phyloP scores from a whole-genome alignment of 2,113 vertebrate species.

The Nycticebus coucang region DNA sequence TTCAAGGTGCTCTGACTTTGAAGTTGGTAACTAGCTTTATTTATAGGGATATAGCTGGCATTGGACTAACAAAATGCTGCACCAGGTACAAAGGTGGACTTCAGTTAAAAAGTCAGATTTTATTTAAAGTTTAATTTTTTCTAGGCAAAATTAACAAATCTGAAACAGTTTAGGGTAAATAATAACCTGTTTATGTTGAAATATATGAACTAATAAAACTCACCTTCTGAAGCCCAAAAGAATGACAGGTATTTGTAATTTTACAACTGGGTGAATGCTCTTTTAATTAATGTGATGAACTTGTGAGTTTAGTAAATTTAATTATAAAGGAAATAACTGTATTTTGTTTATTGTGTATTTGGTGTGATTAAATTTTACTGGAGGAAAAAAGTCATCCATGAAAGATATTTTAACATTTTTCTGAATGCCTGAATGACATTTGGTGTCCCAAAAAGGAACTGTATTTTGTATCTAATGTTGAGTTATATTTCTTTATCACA shows the following conservation, averaged over 20 bases:
- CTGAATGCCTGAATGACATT: slow-evolving; percentile 77
- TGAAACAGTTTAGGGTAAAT: slow-evolving; percentile 47
- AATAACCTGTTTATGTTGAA: slow-evolving; percentile 44
- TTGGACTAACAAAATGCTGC: slow-evolving; percentile 62
- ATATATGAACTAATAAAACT: slow-evolving; percentile 66
- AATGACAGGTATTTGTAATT: slow-evolving; percentile 73
- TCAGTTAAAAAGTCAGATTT: slow-evolving; percentile 71
- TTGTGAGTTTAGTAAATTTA: slow-evolving; percentile 71
- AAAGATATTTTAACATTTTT: slow-evolving; percentile 83
- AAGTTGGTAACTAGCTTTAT: slow-evolving; percentile 64
- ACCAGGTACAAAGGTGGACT: slow-evolving; percentile 9
- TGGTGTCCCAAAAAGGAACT: slow-evolving; percentile 62
- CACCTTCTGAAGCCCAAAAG: slow-evolving; percentile 57
- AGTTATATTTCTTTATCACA: slow-evolving; percentile 73
- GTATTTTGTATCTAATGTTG: slow-evolving; percentile 73
- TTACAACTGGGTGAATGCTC: slow-evolving; percentile 55
- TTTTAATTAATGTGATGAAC: slow-evolving; percentile 77
- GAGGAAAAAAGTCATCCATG: slow-evolving; percentile 73
- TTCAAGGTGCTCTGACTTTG: slow-evolving; percentile 62
- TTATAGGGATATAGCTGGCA: slow-evolving; percentile 64
- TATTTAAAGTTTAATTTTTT: slow-evolving; percentile 57
- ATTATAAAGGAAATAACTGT: slow-evolving; percentile 76
- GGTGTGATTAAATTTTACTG: slow-evolving; percentile 83
- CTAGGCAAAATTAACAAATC: slow-evolving; percentile 65
- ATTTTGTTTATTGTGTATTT: slow-evolving; percentile 75